phyloP scores from a whole-genome alignment of 1,140 invertebrate genomes.

The Polypedilum vanderplanki region DNA sequence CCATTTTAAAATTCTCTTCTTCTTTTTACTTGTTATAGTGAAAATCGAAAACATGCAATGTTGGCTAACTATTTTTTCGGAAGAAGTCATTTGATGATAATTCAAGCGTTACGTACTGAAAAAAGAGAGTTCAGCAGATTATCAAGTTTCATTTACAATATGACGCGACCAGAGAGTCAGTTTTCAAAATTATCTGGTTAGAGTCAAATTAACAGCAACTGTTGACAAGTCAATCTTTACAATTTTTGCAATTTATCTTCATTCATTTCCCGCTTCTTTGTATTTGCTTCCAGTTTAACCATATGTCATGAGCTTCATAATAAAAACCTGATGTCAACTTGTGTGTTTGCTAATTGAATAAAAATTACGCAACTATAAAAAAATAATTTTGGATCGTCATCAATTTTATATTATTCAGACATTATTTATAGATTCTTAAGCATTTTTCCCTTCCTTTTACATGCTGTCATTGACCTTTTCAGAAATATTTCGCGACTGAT shows the following conservation, averaged over 20 bases:
- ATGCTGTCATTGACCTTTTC: conserved; percentile 10
- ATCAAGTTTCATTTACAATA: too few species aligned
- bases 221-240: neutral
- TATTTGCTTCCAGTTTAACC: neutral
- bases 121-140: too few species aligned
- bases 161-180: too few species aligned
- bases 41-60: neutral
- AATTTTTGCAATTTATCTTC: neutral
- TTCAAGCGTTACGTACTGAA: neutral
- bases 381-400: too few species aligned
- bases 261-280: neutral
- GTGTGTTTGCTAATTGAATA: neutral
- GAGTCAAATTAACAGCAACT: neutral
- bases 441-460: neutral
- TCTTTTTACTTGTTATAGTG: neutral
- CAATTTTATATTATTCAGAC: too few species aligned
- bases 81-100: neutral
- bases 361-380: too few species aligned
- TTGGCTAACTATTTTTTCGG: neutral
- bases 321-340: neutral
- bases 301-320: neutral
- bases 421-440: too few species aligned
- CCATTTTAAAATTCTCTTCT: neutral
- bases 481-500: neutral
- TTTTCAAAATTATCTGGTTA: too few species aligned